Conservation (phyloP, 2,113 vertebrate species). For the Vidua chalybeata region DNA sequence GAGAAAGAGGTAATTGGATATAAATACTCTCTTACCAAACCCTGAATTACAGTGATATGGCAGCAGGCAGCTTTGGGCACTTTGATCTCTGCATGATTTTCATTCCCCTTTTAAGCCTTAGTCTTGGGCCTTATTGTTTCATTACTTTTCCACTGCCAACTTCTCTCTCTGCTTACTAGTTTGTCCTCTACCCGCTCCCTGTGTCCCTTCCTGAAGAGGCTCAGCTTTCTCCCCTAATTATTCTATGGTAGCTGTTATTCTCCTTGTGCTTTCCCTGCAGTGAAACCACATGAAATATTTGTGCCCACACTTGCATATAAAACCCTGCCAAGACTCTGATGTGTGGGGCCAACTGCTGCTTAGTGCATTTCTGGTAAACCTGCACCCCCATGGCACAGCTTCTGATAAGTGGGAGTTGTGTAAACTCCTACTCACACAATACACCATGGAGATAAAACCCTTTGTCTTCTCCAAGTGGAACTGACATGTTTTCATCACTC, state of each 20-base stretch:
- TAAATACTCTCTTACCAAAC: slow-evolving; percentile 16
- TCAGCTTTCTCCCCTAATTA: neutral
- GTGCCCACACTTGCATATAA: neutral
- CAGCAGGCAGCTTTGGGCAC: slow-evolving; percentile 5
- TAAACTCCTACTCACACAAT: neutral
- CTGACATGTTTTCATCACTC: slow-evolving; percentile 49
- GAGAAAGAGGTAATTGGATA: slow-evolving; percentile 40
- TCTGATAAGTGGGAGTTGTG: fast-evolving
- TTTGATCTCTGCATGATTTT: slow-evolving; percentile 23
- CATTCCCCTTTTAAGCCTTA: neutral
- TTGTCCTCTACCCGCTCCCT: neutral
- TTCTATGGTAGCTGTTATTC: neutral
- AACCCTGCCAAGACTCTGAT: neutral
- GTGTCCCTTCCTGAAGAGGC: neutral
- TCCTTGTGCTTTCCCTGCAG: neutral
- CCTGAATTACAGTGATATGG: neutral
- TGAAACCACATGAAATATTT: neutral
- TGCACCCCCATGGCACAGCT: neutral
- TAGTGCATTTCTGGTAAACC: neutral
- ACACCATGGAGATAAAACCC: neutral
- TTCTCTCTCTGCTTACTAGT: neutral
- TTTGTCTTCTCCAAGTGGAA: slow-evolving; percentile 24
- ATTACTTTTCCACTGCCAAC: neutral
- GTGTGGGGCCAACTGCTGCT: neutral
- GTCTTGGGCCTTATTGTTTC: neutral